A percentile compares a stretch with the other conserved stretches of the same genome.
These are phyloP conservation scores for Habrosyne pyritoides DNA, from an alignment of 2,888 invertebrate species.

Conservation along the genomic window DNA sequence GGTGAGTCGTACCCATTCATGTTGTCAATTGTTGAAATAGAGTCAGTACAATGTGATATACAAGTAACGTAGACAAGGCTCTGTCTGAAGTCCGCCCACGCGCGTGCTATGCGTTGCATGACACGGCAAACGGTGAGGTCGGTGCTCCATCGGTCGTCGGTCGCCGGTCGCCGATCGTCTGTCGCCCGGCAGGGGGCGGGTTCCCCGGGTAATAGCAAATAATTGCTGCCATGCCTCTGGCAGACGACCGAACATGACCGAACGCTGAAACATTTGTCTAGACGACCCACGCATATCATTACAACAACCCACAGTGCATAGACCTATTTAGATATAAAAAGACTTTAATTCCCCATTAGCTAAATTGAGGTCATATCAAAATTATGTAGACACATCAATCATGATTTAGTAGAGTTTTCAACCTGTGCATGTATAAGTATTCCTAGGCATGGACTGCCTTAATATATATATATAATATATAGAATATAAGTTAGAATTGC, in stretches of 20 bases:
- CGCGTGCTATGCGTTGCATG: slow-evolving; percentile 24
- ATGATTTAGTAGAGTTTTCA: neutral
- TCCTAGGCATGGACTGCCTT: neutral
- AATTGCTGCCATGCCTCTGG: slow-evolving; percentile 55
- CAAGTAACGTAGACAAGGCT: neutral
- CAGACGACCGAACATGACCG: slow-evolving; percentile 18
- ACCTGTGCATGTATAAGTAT: neutral
- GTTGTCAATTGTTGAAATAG: neutral
- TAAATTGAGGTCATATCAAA: neutral
- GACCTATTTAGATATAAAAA: neutral
- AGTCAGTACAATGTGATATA: neutral
- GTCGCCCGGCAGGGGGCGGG: slow-evolving; percentile 50
- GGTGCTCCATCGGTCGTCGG: slow-evolving; percentile 28
- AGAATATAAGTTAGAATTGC: too few species aligned
- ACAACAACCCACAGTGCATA: slow-evolving; percentile 9
- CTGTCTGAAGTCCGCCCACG: slow-evolving; percentile 20
- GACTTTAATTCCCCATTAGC: neutral
- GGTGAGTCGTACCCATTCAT: neutral
- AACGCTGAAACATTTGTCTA: slow-evolving; percentile 31
- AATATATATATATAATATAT: too few species aligned
- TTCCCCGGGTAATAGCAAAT: slow-evolving; percentile 53
- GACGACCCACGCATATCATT: slow-evolving; percentile 38
- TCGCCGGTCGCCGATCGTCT: slow-evolving; percentile 16
- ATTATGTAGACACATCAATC: neutral
- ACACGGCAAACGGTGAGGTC: slow-evolving; percentile 32